phyloP scores from a whole-genome alignment of 2,888 invertebrate species.

The Callinectes sapidus region DNA sequence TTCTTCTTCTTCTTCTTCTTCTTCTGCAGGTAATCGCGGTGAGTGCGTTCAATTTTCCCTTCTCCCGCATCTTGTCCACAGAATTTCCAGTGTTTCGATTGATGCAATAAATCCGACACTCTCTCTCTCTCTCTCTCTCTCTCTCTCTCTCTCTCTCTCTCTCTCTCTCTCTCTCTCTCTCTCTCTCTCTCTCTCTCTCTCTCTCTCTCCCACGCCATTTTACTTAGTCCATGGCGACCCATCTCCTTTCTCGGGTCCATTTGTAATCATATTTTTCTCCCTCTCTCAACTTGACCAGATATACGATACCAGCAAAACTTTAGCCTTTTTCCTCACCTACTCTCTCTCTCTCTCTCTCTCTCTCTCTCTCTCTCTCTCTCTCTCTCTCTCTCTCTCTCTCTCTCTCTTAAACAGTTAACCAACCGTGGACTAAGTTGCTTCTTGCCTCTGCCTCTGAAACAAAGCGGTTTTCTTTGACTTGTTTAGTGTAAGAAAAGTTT shows the following conservation, averaged over 20 bases:
- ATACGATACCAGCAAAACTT: neutral
- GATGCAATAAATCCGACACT: neutral
- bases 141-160: neutral
- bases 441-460: neutral
- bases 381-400: constrained; percentile 25
- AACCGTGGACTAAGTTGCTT: neutral
- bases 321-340: neutral
- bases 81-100: neutral
- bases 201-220: no score
- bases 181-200: neutral
- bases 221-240: neutral
- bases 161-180: neutral
- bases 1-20: neutral
- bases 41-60: neutral
- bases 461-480: neutral
- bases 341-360: neutral
- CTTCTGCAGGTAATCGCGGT: neutral
- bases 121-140: neutral
- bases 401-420: neutral
- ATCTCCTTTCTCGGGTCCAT: neutral
- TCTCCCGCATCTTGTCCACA: neutral
- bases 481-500: neutral
- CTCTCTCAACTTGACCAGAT: neutral
- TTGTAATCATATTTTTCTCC: constrained; percentile 20
- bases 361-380: constrained; percentile 25